phyloP scores from a whole-genome alignment of 2,113 vertebrate genomes.

The Coryphaenoides rupestris region DNA sequence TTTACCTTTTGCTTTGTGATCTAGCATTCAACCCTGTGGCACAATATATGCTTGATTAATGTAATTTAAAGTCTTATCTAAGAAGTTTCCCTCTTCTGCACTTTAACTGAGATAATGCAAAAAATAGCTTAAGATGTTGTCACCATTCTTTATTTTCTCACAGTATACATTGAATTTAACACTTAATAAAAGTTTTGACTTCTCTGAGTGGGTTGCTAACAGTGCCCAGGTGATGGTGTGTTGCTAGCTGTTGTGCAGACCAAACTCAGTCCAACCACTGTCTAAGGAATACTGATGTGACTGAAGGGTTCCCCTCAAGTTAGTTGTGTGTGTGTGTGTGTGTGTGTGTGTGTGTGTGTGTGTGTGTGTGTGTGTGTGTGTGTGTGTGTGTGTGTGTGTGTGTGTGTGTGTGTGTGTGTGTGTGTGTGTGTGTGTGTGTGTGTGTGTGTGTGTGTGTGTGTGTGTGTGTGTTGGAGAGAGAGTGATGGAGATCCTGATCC shows the following conservation, averaged over 20 bases:
- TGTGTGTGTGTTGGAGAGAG: background rate
- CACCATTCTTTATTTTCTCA: constrained; percentile 11
- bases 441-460: background rate
- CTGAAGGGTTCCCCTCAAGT: constrained; percentile 32
- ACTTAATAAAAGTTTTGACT: background rate
- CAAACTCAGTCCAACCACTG: constrained; percentile 54
- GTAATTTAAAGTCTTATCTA: constrained; percentile 25
- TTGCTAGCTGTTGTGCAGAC: constrained; percentile 51
- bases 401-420: background rate
- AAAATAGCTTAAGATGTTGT: constrained; percentile 11
- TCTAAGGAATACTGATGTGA: constrained; percentile 24
- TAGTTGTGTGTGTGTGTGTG: constrained; percentile 54
- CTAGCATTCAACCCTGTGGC: constrained; percentile 40
- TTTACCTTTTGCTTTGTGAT: constrained; percentile 24
- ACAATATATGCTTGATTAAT: constrained; percentile 43
- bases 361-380: constrained; percentile 9
- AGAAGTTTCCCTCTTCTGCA: constrained; percentile 37
- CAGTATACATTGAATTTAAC: constrained; percentile 14
- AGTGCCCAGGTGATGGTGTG: constrained; percentile 9
- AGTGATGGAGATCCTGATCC: constrained; percentile 6
- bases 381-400: constrained; percentile 14
- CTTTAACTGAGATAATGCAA: constrained; percentile 43
- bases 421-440: constrained; percentile 9
- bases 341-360: constrained; percentile 7
- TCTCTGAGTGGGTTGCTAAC: background rate